Base-by-base conservation (phyloP, 2,113 vertebrate genomes). In the Phylloscopus trochilus region DNA sequence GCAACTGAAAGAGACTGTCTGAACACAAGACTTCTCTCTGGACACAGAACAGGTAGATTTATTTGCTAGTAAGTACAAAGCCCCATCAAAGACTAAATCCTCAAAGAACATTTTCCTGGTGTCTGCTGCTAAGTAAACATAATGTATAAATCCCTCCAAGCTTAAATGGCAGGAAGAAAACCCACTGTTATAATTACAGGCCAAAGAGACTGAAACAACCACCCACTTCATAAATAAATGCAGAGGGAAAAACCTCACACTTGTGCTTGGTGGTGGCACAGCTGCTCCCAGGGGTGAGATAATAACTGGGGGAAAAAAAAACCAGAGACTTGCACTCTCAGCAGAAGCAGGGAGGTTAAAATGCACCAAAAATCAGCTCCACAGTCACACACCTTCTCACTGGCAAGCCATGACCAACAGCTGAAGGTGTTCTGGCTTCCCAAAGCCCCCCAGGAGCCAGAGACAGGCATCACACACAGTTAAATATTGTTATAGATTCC, bases 301-400 rank as follows among this genome's bases (percentile, higher is more conserved):
- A 83, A 91, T 8, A 69, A 37, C 43, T 39, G 68, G 82, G 90
- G 37, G 91, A 87, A 63, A 91, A 87, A 92, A 87, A 63, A 91
- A 87, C 59, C 21, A 62, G 14, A 78, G 59, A 91, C 52, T 73
- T 89, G 83, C 87, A 35, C 13, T 43, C 76, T 96, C 94, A 97
- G 94, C 96, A 96, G 62, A 96, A 96, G 73, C 27, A 39, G 69
- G 51, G 37, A 85, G 67, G 51, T 88, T 92, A 85, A 63, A 85
- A 63, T 8, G 56, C 35, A 46, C 69, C 77, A 83, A 60, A 96
- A 93, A 69, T 69, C 23, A 86, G 73, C 69, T 85, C 46, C 10
- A 63, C 4, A 16, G 76, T 52, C 63, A 78, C 86, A 80, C 79
- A 51, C 46, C 84, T 87, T 95, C 89, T 89, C 77, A 58, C 74